A percentile compares a stretch with the other conserved stretches of the same genome.
Conservation (phyloP, 2,888 invertebrate genomes). For the Zaprionus bogoriensis region DNA sequence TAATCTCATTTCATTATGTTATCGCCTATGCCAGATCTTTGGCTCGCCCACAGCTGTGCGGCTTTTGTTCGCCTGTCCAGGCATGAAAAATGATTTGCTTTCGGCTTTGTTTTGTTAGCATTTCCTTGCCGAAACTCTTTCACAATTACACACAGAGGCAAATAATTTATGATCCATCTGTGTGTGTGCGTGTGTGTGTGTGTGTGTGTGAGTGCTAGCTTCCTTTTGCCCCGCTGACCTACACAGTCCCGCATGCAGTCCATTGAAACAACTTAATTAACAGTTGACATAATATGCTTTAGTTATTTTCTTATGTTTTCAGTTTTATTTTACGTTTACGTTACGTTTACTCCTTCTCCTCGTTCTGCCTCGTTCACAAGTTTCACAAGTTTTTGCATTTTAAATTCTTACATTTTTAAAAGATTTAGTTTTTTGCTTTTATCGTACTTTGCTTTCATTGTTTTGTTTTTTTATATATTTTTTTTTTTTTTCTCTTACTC, state of each 20-base stretch:
- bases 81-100: slow-evolving; percentile 69
- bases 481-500: not conserved
- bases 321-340: slow-evolving; percentile 34
- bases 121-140: slow-evolving; percentile 42
- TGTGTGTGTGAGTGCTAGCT: not conserved
- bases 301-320: slow-evolving; percentile 52
- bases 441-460: slow-evolving; percentile 25
- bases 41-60: slow-evolving; percentile 36
- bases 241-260: too few relatives aligned
- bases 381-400: slow-evolving; percentile 51
- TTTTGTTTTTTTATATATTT: slow-evolving; percentile 2
- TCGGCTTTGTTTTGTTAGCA: slow-evolving; percentile 43
- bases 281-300: slow-evolving; percentile 77
- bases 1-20: slow-evolving; percentile 73
- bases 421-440: slow-evolving; percentile 44
- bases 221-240: not conserved
- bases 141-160: slow-evolving; percentile 1
- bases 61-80: slow-evolving; percentile 50
- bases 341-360: slow-evolving; percentile 29
- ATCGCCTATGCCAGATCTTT: slow-evolving; percentile 54
- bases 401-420: slow-evolving; percentile 70
- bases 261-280: slow-evolving; percentile 66
- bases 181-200: slow-evolving; percentile 14
- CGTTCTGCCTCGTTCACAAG: slow-evolving; percentile 43
- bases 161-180: slow-evolving; percentile 54